Base-by-base conservation (phyloP, 2,888 invertebrate species). In the Lathronympha strigana region DNA sequence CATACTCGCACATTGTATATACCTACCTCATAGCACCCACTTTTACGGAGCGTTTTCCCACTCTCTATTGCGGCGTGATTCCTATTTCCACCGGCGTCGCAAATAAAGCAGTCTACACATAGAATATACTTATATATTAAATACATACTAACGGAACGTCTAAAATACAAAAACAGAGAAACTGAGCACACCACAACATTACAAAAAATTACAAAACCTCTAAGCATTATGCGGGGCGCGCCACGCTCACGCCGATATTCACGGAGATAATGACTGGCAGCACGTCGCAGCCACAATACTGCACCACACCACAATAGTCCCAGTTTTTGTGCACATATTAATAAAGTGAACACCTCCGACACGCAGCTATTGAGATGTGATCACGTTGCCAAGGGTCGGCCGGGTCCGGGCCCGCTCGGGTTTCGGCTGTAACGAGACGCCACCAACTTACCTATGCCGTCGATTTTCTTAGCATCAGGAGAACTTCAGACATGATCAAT, bases 281-380 rank as follows among this genome's bases (percentile, higher is more conserved):
- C 15, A 50, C 31, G 50, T 31, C 11, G 11, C 19, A 49, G 49
- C 15, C 25, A 1, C 9, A 13, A 25, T 33, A 31, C 25, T 11
- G 50, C 43, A 50, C 15, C 57, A 50, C 28, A 47, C 55, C 40
- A 55, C 55, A 49, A 55, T 51, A 23, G 43, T 9, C 23, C 6
- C n/a, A 31, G 38, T 31, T 36, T 63, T 63, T 57, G 50, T 50
- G 9, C 21, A 31, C 11, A 28, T 8, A 47, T 33, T 54, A 58
- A 60, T 66, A 47, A 66, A 38, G 25, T 60, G 60, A 47, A 47
- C 60, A 51, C 53, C 64, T 17, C 53, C 21, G 47, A 53, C 53
- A 25, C 33, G 25, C 23, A 15, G 51, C 28, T 47, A 53, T 53
- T 38, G 64, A 58, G 58, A 51, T 51, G 53, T 51, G 45, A 33